phyloP scores from a whole-genome alignment of 1,140 invertebrate genomes.

The Dendroctonus ponderosae region DNA sequence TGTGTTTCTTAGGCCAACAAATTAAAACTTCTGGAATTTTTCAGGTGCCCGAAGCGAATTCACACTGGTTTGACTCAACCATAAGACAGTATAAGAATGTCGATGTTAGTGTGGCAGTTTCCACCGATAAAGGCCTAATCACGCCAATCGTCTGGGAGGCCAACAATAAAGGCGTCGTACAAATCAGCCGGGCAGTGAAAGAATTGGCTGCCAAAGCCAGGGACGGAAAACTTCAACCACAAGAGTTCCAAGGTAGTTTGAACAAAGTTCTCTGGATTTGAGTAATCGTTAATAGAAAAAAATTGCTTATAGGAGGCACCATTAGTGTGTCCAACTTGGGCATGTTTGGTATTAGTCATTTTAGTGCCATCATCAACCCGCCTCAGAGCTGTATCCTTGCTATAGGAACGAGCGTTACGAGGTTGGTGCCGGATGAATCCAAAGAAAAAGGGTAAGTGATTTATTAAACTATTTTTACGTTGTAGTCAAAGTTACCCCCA shows the following conservation, averaged over 20 bases:
- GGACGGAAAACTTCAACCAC: constrained; percentile 90
- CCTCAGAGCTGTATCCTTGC: constrained; percentile 89
- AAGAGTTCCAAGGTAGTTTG: constrained; percentile 84
- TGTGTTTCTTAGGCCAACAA: not conserved
- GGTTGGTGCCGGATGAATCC: constrained; percentile 56
- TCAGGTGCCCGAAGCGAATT: constrained; percentile 91
- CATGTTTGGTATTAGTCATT: constrained; percentile 91
- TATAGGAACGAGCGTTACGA: constrained; percentile 68
- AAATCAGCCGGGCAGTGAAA: constrained; percentile 86
- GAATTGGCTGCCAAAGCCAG: constrained; percentile 85
- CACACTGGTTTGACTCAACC: constrained; percentile 87
- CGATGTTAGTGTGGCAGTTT: constrained; percentile 96
- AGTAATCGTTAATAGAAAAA: constrained; percentile 5
- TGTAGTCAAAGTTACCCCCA: not conserved
- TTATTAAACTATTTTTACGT: not conserved
- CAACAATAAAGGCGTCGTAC: constrained; percentile 86
- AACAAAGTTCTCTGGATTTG: not conserved
- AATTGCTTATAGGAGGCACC: constrained; percentile 59
- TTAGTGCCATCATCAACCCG: constrained; percentile 88
- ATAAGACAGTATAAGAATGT: constrained; percentile 75
- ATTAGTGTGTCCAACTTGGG: constrained; percentile 94
- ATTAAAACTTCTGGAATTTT: not conserved
- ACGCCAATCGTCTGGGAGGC: constrained; percentile 97
- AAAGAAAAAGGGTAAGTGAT: constrained; percentile 37
- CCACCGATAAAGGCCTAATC: constrained; percentile 92